Evolutionary conservation across 2,113 vertebrate species (phyloP).

Genomic region (Trinectes maculatus): DNA sequence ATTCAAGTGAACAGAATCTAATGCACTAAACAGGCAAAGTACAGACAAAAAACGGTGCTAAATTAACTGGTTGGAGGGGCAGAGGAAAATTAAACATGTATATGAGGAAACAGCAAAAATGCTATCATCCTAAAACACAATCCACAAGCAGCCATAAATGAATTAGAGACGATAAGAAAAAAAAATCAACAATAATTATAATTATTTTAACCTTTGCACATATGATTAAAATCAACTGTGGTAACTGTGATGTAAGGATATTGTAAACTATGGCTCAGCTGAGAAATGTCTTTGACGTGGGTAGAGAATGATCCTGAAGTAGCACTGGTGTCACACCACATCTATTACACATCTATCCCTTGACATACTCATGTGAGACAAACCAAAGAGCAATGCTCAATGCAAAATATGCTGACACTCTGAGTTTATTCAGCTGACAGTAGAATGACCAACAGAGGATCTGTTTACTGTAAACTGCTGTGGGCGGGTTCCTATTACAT

Average conservation of each 20-base stretch:
- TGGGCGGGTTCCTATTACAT: neutral
- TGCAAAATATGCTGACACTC: slow-evolving; percentile 17
- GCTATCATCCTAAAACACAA: too few species aligned
- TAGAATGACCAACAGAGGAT: slow-evolving; percentile 6
- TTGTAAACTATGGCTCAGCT: too few species aligned
- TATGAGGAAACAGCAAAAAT: too few species aligned
- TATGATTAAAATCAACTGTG: neutral
- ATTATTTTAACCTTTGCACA: neutral
- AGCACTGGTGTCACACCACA: neutral
- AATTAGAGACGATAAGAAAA: neutral
- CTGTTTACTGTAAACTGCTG: slow-evolving; percentile 43
- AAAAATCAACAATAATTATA: neutral
- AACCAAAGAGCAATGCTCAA: neutral
- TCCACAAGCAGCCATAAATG: too few species aligned
- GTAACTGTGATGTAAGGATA: neutral
- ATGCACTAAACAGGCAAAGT: neutral
- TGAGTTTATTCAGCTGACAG: slow-evolving; percentile 23
- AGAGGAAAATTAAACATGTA: neutral
- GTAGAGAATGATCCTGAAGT: neutral
- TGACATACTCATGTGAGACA: slow-evolving; percentile 1
- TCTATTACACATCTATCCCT: neutral
- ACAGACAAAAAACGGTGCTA: neutral
- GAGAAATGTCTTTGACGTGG: neutral
- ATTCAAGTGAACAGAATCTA: neutral
- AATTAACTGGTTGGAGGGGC: slow-evolving; percentile 20